phyloP scores from a whole-genome alignment of 2,888 invertebrate genomes.

The Imbricaverruca yamaguchii region DNA sequence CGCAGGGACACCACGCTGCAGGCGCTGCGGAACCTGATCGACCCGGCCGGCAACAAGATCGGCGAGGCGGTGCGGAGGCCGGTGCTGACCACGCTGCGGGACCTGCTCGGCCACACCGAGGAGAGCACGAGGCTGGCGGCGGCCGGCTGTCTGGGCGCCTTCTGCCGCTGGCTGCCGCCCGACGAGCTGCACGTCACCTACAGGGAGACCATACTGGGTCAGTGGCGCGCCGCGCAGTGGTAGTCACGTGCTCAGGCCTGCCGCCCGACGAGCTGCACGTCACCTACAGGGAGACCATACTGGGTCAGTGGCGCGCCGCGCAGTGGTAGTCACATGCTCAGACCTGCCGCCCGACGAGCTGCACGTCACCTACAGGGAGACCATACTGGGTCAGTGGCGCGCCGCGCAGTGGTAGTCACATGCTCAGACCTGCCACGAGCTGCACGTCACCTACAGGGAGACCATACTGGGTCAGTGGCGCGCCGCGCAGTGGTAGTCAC shows the following conservation, averaged over 20 bases:
- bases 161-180: slow-evolving; percentile 63
- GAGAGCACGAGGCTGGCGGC: slow-evolving; percentile 72
- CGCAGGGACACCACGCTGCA: slow-evolving; percentile 83
- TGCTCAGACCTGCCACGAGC: slow-evolving; percentile 51
- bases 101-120: slow-evolving; percentile 63
- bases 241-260: slow-evolving; percentile 41
- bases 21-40: slow-evolving; percentile 69
- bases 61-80: slow-evolving; percentile 67
- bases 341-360: slow-evolving; percentile 60
- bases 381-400: slow-evolving; percentile 34
- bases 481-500: too few relatives aligned
- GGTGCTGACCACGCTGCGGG: slow-evolving; percentile 58
- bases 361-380: slow-evolving; percentile 40
- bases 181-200: slow-evolving; percentile 55
- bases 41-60: slow-evolving; percentile 81
- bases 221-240: slow-evolving; percentile 34
- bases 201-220: slow-evolving; percentile 4
- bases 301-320: slow-evolving; percentile 34
- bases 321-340: too few relatives aligned
- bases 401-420: too few relatives aligned
- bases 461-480: slow-evolving; percentile 34
- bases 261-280: slow-evolving; percentile 59
- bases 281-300: slow-evolving; percentile 19
- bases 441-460: slow-evolving; percentile 44
- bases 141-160: slow-evolving; percentile 83